A percentile compares a stretch with the other conserved stretches of the same genome.
Evolutionary conservation across 2,797 vertebrate species (phyloP).

Genomic region (Tragelaphus eurycerus): DNA sequence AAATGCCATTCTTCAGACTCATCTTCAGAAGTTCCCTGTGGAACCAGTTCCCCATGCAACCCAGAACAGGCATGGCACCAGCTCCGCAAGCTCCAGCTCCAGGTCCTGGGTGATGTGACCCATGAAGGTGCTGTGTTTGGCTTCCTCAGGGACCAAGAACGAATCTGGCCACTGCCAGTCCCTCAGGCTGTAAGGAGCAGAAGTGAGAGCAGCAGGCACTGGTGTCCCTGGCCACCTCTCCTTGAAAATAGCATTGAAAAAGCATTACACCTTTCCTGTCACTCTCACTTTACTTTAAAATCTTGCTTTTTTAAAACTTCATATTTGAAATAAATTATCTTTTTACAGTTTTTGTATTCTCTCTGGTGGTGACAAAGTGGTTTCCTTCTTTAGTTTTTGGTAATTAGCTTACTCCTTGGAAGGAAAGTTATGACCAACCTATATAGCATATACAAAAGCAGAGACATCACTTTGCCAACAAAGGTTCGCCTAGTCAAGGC

Average conservation of each 20-base stretch:
- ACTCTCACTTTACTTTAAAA: slow-evolving; percentile 9
- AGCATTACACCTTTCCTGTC: neutral
- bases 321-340: slow-evolving; percentile 28
- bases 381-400: slow-evolving; percentile 17
- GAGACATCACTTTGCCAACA: too few species aligned
- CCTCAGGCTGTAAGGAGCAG: slow-evolving; percentile 79
- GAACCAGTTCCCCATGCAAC: slow-evolving; percentile 82
- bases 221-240: slow-evolving; percentile 80
- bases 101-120: slow-evolving; percentile 85
- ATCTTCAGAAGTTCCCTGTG: neutral
- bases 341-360: slow-evolving; percentile 26
- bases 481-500: too few species aligned
- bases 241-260: slow-evolving; percentile 61
- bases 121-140: slow-evolving; percentile 93
- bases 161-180: slow-evolving; percentile 85
- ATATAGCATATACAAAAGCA: too few species aligned
- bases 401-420: neutral
- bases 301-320: neutral
- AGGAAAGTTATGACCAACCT: too few species aligned
- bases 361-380: slow-evolving; percentile 7
- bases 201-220: slow-evolving; percentile 83
- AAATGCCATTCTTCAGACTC: slow-evolving; percentile 91
- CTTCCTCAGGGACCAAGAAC: slow-evolving; percentile 91
- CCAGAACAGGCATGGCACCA: slow-evolving; percentile 90
- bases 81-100: slow-evolving; percentile 89